These are phyloP conservation scores for Halcyon malimbica DNA, from an alignment of 2,113 vertebrate genomes.

Conservation along the genomic window DNA sequence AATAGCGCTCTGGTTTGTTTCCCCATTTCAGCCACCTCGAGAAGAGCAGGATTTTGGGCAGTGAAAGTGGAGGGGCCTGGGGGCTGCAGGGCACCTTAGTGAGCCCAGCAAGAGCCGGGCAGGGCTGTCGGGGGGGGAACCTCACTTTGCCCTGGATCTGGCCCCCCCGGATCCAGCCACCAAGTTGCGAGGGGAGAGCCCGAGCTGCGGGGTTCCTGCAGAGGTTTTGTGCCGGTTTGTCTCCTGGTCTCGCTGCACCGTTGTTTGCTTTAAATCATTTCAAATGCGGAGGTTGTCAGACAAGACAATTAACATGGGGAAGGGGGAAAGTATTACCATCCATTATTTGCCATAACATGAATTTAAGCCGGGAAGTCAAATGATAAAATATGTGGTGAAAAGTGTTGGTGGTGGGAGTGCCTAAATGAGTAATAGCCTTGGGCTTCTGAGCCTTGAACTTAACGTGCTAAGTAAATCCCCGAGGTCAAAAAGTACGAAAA, in stretches of 20 bases:
- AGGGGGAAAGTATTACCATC: conserved; percentile 71
- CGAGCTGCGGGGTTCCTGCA: not conserved
- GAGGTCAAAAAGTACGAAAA: conserved; percentile 68
- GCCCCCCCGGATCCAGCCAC: not conserved
- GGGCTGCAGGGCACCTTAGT: not conserved
- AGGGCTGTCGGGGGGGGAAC: not conserved
- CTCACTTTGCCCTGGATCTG: not conserved
- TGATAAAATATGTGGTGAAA: conserved; percentile 61
- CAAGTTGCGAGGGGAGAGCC: not conserved
- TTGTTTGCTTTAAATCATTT: conserved; percentile 68
- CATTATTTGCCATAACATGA: conserved; percentile 73
- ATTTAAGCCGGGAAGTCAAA: conserved; percentile 65
- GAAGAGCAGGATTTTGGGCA: conserved; percentile 4
- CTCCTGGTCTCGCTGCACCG: not conserved
- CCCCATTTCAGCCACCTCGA: conserved; percentile 15
- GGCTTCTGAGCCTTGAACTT: conserved; percentile 49
- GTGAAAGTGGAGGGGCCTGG: not conserved
- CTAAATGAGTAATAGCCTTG: conserved; percentile 56
- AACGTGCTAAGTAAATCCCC: conserved; percentile 45
- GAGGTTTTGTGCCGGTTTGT: not conserved
- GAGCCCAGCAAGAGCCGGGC: not conserved
- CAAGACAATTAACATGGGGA: conserved; percentile 68
- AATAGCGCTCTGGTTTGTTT: conserved; percentile 3
- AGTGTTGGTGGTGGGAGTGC: conserved; percentile 33
- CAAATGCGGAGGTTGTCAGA: conserved; percentile 57